Evolutionary conservation across 1,140 invertebrate genomes (phyloP).

Genomic region (Magallana ariakensis): DNA sequence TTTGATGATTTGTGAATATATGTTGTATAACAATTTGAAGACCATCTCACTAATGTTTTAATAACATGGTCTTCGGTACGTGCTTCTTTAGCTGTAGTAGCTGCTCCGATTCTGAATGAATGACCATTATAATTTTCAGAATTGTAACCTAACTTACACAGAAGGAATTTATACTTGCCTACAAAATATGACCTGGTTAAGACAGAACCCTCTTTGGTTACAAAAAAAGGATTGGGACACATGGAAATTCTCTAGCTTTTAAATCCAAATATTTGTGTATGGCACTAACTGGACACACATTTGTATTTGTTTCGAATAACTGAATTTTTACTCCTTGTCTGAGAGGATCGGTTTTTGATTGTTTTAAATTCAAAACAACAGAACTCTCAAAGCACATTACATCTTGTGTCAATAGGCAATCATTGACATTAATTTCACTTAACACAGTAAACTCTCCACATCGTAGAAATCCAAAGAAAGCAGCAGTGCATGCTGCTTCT

Average conservation of each 20-base stretch:
- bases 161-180: background rate
- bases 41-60: constrained; percentile 49
- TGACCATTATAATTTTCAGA: constrained; percentile 39
- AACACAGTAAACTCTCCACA: constrained; percentile 41
- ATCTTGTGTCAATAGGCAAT: background rate
- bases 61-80: too few relatives aligned
- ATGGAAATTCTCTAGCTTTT: background rate
- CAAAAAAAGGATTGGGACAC: background rate
- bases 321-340: constrained; percentile 29
- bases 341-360: constrained; percentile 40
- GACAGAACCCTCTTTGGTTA: background rate
- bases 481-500: constrained; percentile 33
- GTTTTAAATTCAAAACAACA: constrained; percentile 29
- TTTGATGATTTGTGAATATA: background rate
- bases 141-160: constrained; percentile 25
- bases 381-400: background rate
- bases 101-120: constrained; percentile 46
- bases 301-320: background rate
- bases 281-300: constrained; percentile 5
- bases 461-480: constrained; percentile 52
- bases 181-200: background rate
- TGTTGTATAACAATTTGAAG: constrained; percentile 40
- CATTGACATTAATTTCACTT: background rate
- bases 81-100: constrained; percentile 33
- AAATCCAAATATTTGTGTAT: background rate